These are phyloP conservation scores for Sturnira hondurensis DNA, from an alignment of 2,113 vertebrate genomes.

Conservation along the genomic window DNA sequence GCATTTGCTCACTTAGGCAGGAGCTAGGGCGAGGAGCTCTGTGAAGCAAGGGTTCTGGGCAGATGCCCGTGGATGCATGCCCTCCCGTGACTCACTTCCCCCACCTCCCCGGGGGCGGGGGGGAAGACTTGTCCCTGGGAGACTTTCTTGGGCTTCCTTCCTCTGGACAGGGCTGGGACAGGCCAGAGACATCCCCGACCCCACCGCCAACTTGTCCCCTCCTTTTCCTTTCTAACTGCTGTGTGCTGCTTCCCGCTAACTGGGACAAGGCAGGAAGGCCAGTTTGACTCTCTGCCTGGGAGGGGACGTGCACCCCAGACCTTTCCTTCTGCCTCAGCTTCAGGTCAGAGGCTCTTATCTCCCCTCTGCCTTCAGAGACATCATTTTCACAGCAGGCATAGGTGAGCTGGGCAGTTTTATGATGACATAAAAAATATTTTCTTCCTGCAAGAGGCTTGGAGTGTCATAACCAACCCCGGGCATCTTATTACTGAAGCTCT, in stretches of 20 bases:
- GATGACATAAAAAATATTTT: conserved; percentile 20
- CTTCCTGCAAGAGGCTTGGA: background rate
- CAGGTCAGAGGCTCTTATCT: background rate
- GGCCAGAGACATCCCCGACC: too few species aligned
- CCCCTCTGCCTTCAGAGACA: background rate
- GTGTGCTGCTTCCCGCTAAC: background rate
- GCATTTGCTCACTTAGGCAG: background rate
- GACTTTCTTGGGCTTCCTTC: background rate
- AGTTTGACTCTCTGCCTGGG: background rate
- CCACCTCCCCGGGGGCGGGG: too few species aligned
- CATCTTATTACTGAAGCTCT: background rate
- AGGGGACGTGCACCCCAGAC: background rate
- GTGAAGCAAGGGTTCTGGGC: background rate
- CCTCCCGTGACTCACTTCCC: background rate
- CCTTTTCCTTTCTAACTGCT: background rate
- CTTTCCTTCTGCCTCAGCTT: background rate
- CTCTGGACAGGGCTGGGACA: background rate
- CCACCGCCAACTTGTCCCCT: background rate
- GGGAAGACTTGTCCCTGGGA: background rate
- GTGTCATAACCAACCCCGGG: background rate
- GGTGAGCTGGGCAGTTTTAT: conserved; percentile 25
- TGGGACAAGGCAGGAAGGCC: background rate
- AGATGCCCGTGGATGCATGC: accelerated
- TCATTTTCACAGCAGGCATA: background rate
- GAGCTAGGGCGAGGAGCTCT: accelerated